A percentile compares a stretch with the other conserved stretches of the same genome.
Evolutionary conservation across 2,797 vertebrate species (phyloP).

Genomic region (Microctenopoma stevenorrisi): DNA sequence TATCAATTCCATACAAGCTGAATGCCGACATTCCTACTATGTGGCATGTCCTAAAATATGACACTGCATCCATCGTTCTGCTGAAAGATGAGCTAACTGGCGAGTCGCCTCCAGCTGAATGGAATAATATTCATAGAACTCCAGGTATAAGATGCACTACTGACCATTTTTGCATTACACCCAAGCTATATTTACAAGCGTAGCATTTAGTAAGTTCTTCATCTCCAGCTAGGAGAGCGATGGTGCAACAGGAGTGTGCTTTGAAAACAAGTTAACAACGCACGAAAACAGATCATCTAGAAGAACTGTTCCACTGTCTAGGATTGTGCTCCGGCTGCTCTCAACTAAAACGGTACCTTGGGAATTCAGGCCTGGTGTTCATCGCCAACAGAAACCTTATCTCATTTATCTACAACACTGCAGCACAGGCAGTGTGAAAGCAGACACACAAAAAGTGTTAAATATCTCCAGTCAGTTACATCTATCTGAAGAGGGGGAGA

Average conservation of each 20-base stretch:
- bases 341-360: slow-evolving; percentile 69
- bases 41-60: slow-evolving; percentile 62
- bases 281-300: slow-evolving; percentile 67
- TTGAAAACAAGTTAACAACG: slow-evolving; percentile 67
- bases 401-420: slow-evolving; percentile 67
- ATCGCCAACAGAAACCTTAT: slow-evolving; percentile 71
- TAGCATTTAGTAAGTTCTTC: slow-evolving; percentile 45
- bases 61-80: slow-evolving; percentile 46
- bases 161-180: slow-evolving; percentile 35
- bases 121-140: slow-evolving; percentile 72
- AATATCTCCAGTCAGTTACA: slow-evolving; percentile 49
- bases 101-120: slow-evolving; percentile 62
- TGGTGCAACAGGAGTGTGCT: slow-evolving; percentile 40
- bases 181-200: slow-evolving; percentile 24
- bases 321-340: slow-evolving; percentile 62
- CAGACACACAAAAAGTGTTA: slow-evolving; percentile 42
- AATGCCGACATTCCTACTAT: slow-evolving; percentile 47
- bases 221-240: slow-evolving; percentile 32
- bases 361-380: slow-evolving; percentile 73
- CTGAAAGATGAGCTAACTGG: slow-evolving; percentile 52
- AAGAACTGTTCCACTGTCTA: slow-evolving; percentile 58
- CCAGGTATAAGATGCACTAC: slow-evolving; percentile 24
- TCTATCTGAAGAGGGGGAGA: slow-evolving; percentile 20
- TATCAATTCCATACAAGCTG: slow-evolving; percentile 70
- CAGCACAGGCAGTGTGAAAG: slow-evolving; percentile 44